A percentile compares a stretch with the other conserved stretches of the same genome.
Evolutionary conservation across 2,797 vertebrate species (phyloP).

Genomic region (Fratercula arctica): DNA sequence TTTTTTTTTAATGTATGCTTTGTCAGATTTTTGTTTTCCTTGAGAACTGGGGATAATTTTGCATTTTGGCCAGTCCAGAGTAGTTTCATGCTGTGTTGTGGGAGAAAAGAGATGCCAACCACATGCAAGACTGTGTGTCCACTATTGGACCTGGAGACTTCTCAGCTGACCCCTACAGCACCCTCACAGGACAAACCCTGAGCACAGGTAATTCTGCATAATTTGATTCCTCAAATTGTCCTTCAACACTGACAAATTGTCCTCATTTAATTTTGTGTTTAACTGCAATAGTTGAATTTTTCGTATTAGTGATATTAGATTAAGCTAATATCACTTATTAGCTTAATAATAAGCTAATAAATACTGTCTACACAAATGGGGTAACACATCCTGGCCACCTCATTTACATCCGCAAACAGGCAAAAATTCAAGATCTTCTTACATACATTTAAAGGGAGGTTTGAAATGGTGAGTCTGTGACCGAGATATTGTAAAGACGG

Average conservation of each 20-base stretch:
- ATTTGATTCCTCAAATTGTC: not conserved
- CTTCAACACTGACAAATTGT: not conserved
- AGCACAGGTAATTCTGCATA: not conserved
- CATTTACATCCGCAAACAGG: not conserved
- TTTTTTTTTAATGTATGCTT: not conserved
- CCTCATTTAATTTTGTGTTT: not conserved
- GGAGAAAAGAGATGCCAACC: not conserved
- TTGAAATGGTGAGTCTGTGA: not conserved
- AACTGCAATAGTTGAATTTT: not conserved
- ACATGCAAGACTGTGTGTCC: not conserved
- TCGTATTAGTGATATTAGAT: not conserved
- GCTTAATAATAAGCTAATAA: no score
- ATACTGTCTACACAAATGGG: not conserved
- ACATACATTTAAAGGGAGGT: not conserved
- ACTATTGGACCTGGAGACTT: fast-evolving
- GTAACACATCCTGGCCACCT: not conserved
- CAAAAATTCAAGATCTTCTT: not conserved
- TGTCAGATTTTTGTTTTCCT: not conserved
- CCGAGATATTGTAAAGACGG: not conserved
- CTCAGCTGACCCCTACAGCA: not conserved
- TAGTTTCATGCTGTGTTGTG: not conserved
- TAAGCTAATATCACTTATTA: not conserved
- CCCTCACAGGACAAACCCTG: not conserved
- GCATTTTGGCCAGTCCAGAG: fast-evolving
- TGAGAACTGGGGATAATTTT: not conserved